These are phyloP conservation scores for Echinometra lucunter DNA, from an alignment of 53 echinoderm and acorn worm genomes.

Conservation along the genomic window DNA sequence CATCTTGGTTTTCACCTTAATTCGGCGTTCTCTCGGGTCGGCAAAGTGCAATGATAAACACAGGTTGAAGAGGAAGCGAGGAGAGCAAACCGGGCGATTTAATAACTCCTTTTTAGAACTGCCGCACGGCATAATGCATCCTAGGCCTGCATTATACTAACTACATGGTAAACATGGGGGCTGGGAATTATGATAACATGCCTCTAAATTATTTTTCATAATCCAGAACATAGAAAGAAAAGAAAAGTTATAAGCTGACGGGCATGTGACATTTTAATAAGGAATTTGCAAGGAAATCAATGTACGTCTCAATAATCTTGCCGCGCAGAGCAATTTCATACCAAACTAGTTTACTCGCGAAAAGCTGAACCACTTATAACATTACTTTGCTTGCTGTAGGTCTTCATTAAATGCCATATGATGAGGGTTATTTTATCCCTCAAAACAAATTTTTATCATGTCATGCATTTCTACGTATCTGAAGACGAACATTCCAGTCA, in stretches of 20 bases:
- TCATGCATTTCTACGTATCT: too few species aligned
- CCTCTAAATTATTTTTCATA: slow-evolving; percentile 43
- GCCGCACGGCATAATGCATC: slow-evolving; percentile 57
- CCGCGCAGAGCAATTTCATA: slow-evolving; percentile 24
- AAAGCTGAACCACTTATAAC: not conserved
- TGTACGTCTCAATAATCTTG: slow-evolving; percentile 21
- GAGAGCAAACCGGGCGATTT: slow-evolving; percentile 36
- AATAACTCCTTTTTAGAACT: slow-evolving; percentile 61
- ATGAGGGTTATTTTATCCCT: too few species aligned
- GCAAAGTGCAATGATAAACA: slow-evolving; percentile 66
- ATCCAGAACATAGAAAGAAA: slow-evolving; percentile 9
- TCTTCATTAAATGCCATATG: too few species aligned
- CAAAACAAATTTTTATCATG: too few species aligned
- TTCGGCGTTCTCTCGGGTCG: slow-evolving; percentile 43
- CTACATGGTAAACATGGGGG: slow-evolving; percentile 53
- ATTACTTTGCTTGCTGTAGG: not conserved
- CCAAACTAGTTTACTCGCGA: not conserved
- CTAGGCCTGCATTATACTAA: slow-evolving; percentile 35
- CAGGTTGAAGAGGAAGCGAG: slow-evolving; percentile 51
- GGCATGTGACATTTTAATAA: slow-evolving; percentile 39
- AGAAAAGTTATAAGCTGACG: slow-evolving; percentile 48
- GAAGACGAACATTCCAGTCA: too few species aligned
- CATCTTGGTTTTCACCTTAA: slow-evolving; percentile 57
- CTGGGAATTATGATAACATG: slow-evolving; percentile 46
- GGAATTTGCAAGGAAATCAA: slow-evolving; percentile 33